These are phyloP conservation scores for Scrobipalpa atriplicella DNA, from an alignment of 2,888 invertebrate species.

Conservation along the genomic window DNA sequence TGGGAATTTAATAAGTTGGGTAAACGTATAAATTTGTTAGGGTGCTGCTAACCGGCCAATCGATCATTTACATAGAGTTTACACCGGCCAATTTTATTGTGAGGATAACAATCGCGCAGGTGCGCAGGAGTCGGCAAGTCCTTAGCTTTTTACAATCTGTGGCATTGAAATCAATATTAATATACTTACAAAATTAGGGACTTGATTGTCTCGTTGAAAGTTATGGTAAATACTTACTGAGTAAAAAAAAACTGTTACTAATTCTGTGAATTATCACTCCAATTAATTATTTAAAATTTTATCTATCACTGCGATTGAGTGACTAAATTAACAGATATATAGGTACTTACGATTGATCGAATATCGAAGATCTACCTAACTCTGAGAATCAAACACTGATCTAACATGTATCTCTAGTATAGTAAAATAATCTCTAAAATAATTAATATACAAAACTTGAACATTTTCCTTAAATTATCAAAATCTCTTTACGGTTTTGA, in stretches of 20 bases:
- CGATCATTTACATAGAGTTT: slow-evolving; percentile 50
- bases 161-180: not conserved
- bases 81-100: slow-evolving; percentile 44
- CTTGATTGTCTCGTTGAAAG: too few species aligned
- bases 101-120: slow-evolving; percentile 58
- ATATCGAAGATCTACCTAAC: too few species aligned
- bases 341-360: too few species aligned
- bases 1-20: slow-evolving; percentile 37
- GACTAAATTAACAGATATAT: too few species aligned
- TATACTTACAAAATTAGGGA: too few species aligned
- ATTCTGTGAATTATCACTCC: too few species aligned
- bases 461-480: not conserved
- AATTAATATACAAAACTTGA: not conserved
- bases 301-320: too few species aligned
- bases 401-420: too few species aligned
- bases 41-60: slow-evolving; percentile 47
- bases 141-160: not conserved
- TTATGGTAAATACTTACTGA: too few species aligned
- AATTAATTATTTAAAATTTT: too few species aligned
- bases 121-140: slow-evolving; percentile 37
- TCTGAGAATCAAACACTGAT: too few species aligned
- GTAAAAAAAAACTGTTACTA: too few species aligned
- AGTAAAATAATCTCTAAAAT: not conserved
- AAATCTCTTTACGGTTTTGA: not conserved
- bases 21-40: slow-evolving; percentile 37